phyloP scores from a whole-genome alignment of 2,113 vertebrate species.

The Bubo scandiacus region DNA sequence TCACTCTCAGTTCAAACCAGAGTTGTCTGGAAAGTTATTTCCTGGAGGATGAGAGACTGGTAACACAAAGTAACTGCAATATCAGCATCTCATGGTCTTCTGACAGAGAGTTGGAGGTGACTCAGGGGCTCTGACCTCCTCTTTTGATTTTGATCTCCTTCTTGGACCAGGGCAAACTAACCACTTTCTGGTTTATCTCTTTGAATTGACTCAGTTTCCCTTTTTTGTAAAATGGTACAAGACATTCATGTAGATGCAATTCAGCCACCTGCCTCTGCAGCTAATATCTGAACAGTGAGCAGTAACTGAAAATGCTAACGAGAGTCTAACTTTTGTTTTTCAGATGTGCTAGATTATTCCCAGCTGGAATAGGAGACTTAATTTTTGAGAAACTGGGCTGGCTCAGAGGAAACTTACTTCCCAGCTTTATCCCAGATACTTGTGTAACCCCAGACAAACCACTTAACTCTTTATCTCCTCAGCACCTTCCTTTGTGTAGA shows the following conservation, averaged over 20 bases:
- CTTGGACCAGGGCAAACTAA: background rate
- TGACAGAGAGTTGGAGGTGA: background rate
- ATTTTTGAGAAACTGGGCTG: background rate
- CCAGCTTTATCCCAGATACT: background rate
- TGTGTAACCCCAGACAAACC: background rate
- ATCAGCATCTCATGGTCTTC: background rate
- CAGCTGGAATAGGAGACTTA: background rate
- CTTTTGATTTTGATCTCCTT: background rate
- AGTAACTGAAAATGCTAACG: background rate
- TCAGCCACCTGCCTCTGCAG: background rate
- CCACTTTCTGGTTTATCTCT: background rate
- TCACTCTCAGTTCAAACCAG: background rate
- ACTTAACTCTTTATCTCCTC: background rate
- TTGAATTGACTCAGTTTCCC: background rate
- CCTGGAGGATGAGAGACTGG: background rate
- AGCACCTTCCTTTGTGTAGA: background rate
- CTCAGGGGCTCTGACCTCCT: background rate
- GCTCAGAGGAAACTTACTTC: background rate
- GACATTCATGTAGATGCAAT: background rate
- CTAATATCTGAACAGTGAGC: background rate
- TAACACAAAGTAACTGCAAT: background rate
- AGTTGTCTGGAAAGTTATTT: background rate
- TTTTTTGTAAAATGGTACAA: background rate
- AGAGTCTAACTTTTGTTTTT: background rate
- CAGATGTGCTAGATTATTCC: background rate